These are phyloP conservation scores for Holotrichia oblita DNA, from an alignment of 1,140 invertebrate genomes.

Conservation along the genomic window DNA sequence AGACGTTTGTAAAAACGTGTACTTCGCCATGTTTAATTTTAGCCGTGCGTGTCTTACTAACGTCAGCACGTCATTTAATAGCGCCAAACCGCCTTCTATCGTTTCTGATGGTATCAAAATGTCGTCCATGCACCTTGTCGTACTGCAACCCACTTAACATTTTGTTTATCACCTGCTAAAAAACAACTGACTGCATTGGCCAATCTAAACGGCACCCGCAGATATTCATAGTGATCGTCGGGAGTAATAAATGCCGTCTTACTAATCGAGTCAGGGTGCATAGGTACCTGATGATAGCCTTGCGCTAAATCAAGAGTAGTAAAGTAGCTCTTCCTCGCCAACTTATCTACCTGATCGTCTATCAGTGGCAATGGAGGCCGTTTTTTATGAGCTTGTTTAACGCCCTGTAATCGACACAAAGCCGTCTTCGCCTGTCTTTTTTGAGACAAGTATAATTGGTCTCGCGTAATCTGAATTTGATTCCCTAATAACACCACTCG, in stretches of 20 bases:
- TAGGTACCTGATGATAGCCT: constrained; percentile 48
- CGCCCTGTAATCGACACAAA: no score
- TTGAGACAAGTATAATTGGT: constrained; percentile 60
- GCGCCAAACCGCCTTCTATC: constrained; percentile 34
- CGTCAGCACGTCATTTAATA: constrained; percentile 37
- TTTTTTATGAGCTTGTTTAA: no score
- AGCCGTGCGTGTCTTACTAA: constrained; percentile 35
- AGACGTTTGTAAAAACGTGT: constrained; percentile 33
- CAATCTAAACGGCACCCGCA: constrained; percentile 54
- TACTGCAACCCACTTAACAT: constrained; percentile 28
- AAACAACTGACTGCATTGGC: constrained; percentile 53
- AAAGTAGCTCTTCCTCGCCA: constrained; percentile 50
- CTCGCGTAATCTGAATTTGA: no score
- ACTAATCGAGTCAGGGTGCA: constrained; percentile 39
- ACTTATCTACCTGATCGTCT: no score
- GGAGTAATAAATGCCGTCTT: no score
- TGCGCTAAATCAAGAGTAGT: constrained; percentile 51
- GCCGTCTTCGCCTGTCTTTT: constrained; percentile 59
- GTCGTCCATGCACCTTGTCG: no score
- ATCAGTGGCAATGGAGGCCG: no score
- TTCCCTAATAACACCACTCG: no score
- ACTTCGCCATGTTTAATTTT: constrained; percentile 39
- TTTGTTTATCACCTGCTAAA: constrained; percentile 46
- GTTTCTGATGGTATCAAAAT: no score
- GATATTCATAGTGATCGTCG: constrained; percentile 54